Percentiles rank a stretch among this genome's conserved stretches.
phyloP scores from a whole-genome alignment of 2,113 vertebrate genomes.

The Corvus moneduloides region DNA sequence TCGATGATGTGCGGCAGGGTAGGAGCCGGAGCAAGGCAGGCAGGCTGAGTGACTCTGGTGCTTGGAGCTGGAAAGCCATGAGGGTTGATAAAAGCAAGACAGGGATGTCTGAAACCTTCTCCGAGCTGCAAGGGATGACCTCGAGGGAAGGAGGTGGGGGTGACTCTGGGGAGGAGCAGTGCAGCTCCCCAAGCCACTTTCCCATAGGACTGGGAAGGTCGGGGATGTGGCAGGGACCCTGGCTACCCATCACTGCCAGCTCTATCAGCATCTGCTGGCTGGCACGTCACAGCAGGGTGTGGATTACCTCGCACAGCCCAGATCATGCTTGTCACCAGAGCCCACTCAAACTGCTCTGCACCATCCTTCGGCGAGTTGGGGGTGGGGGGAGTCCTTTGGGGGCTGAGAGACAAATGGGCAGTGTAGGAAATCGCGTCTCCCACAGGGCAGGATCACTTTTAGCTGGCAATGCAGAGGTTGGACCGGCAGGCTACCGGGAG shows the following conservation, averaged over 20 bases:
- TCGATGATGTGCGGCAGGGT: neutral
- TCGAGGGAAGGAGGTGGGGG: neutral
- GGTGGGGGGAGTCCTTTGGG: accelerated
- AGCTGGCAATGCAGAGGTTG: accelerated
- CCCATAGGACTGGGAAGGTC: accelerated
- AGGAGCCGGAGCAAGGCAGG: neutral
- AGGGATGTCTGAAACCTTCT: neutral
- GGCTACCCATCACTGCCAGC: neutral
- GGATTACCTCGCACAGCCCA: accelerated
- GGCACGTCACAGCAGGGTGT: accelerated
- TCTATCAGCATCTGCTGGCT: neutral
- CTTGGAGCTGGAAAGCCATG: neutral
- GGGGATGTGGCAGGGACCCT: neutral
- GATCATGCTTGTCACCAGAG: accelerated
- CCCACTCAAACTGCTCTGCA: neutral
- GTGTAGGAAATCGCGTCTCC: no score
- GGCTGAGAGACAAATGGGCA: neutral
- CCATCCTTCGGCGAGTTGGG: neutral
- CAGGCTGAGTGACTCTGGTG: neutral
- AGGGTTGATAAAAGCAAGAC: neutral
- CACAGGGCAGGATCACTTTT: neutral
- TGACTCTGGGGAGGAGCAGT: neutral
- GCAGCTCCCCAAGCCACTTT: neutral
- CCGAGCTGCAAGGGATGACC: accelerated
- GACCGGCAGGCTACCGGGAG: neutral